phyloP scores from a whole-genome alignment of 2,797 vertebrate genomes.

The Erethizon dorsatum region DNA sequence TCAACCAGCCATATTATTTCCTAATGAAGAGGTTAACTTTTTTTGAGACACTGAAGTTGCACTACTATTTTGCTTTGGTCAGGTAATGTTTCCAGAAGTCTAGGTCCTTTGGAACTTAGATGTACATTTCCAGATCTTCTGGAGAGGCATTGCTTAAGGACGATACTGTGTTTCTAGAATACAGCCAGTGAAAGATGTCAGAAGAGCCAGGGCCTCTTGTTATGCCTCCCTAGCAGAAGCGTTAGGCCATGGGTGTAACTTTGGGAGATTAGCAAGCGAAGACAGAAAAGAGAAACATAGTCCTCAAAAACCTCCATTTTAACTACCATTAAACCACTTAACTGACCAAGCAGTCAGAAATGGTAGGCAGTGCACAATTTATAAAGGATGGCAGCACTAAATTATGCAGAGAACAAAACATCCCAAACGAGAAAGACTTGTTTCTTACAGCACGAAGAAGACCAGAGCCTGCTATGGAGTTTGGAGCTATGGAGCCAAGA shows the following conservation, averaged over 20 bases:
- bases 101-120: background rate
- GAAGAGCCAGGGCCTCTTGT: background rate
- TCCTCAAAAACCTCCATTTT: background rate
- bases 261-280: background rate
- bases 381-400: background rate
- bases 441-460: background rate
- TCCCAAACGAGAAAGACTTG: background rate
- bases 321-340: background rate
- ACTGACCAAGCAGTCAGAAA: background rate
- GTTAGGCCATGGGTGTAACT: background rate
- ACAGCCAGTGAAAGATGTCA: background rate
- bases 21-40: background rate
- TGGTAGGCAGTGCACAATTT: background rate
- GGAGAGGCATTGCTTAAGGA: background rate
- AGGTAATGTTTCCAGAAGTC: background rate
- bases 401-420: background rate
- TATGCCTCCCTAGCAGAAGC: background rate
- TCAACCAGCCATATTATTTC: background rate
- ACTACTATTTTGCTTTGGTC: background rate
- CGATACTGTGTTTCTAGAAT: background rate
- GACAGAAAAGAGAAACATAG: background rate
- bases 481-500: background rate
- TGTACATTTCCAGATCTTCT: background rate
- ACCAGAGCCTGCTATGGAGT: background rate
- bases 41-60: background rate